Evolutionary conservation across 2,797 vertebrate species (phyloP).

Genomic region (Florisuga fusca): DNA sequence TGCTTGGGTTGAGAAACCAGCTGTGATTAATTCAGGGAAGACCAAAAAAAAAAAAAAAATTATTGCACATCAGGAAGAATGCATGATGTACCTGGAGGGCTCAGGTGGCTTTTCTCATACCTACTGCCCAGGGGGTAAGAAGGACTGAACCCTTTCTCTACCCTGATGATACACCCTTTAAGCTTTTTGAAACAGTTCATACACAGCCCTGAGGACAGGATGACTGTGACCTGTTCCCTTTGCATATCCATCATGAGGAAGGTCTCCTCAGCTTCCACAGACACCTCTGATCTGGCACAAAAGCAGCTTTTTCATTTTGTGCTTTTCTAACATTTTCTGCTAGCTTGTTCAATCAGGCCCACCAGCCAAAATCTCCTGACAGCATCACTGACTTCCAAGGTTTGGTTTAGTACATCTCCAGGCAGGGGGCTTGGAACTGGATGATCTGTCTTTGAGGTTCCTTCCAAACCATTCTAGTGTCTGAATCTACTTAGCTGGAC

Average conservation of each 20-base stretch:
- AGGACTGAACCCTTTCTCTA: background rate
- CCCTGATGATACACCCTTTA: background rate
- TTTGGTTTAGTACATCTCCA: background rate
- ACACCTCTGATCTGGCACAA: background rate
- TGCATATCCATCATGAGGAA: accelerated
- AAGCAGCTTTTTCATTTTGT: background rate
- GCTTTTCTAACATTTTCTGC: background rate
- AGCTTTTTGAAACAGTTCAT: background rate
- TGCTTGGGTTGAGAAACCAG: background rate
- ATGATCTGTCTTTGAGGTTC: too few relatives aligned
- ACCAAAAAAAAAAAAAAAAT: background rate
- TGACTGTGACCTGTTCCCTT: background rate
- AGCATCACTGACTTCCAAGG: background rate
- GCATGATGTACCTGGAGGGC: background rate
- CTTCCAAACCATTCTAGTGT: background rate
- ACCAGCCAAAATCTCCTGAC: background rate
- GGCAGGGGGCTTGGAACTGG: too few relatives aligned
- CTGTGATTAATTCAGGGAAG: background rate
- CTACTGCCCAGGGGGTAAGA: background rate
- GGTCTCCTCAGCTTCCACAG: background rate
- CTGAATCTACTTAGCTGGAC: background rate
- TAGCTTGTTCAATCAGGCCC: background rate
- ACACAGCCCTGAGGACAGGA: background rate
- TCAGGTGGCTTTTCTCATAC: background rate
- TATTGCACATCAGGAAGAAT: background rate